Conservation (phyloP, 2,113 vertebrate genomes). For the Passer montanus region DNA sequence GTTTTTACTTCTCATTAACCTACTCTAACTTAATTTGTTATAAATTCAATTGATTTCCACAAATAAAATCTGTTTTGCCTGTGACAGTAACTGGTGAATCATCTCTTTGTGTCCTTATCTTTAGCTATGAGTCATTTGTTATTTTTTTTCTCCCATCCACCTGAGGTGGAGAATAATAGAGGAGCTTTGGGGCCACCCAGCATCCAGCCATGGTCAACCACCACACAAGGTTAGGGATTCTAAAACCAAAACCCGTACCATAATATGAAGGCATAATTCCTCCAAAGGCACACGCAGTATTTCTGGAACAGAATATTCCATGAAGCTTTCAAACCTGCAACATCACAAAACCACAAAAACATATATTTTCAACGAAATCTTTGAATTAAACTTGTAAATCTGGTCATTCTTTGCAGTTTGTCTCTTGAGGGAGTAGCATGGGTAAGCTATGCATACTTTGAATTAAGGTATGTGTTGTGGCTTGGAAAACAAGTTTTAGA, state of each 20-base stretch:
- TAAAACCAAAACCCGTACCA: slow-evolving; percentile 78
- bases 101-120: neutral
- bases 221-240: neutral
- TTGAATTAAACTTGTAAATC: neutral
- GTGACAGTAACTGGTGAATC: neutral
- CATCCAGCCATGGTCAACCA: neutral
- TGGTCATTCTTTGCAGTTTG: neutral
- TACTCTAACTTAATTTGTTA: neutral
- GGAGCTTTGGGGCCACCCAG: neutral
- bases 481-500: neutral
- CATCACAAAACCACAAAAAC: neutral
- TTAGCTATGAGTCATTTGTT: neutral
- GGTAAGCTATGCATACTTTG: neutral
- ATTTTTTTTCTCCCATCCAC: neutral
- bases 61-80: neutral
- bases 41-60: neutral
- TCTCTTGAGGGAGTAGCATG: neutral
- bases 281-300: slow-evolving; percentile 95
- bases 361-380: neutral
- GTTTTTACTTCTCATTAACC: neutral
- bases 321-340: slow-evolving; percentile 88
- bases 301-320: slow-evolving; percentile 96
- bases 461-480: neutral
- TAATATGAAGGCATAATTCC: slow-evolving; percentile 95
- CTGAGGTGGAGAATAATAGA: neutral